phyloP scores from a whole-genome alignment of 2,888 invertebrate species.

The Drosophila kambysellisi region DNA sequence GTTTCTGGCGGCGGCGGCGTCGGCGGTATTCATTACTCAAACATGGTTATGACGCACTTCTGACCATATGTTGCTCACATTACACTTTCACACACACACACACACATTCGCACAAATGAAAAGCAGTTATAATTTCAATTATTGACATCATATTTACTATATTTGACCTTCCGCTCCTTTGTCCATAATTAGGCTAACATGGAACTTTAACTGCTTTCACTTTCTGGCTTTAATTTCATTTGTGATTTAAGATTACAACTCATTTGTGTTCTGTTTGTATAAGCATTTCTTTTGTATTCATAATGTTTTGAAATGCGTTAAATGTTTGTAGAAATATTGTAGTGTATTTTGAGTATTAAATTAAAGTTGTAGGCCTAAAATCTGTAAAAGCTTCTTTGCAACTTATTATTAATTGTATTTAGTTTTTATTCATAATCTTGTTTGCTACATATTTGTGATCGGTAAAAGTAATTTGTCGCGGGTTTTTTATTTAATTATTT shows the following conservation, averaged over 20 bases:
- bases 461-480: constrained; percentile 75
- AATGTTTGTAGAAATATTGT: too few relatives aligned
- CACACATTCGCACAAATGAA: constrained; percentile 1
- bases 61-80: constrained; percentile 41
- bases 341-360: neutral
- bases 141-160: constrained; percentile 50
- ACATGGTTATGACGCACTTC: constrained; percentile 57
- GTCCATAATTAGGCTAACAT: neutral
- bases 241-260: neutral
- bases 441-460: constrained; percentile 47
- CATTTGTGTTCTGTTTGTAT: constrained; percentile 3
- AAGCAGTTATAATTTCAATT: constrained; percentile 58
- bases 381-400: neutral
- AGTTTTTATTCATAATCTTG: constrained; percentile 12
- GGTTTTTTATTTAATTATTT: constrained; percentile 37
- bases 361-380: neutral
- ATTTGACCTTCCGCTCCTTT: constrained; percentile 4
- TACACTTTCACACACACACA: constrained; percentile 37
- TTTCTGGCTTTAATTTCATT: neutral
- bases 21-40: constrained; percentile 1
- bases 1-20: constrained; percentile 10
- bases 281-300: constrained; percentile 1
- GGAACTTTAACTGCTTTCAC: neutral
- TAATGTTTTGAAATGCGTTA: too few relatives aligned
- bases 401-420: neutral